These are phyloP conservation scores for Macquaria australasica DNA, from an alignment of 2,113 vertebrate genomes.

Conservation along the genomic window DNA sequence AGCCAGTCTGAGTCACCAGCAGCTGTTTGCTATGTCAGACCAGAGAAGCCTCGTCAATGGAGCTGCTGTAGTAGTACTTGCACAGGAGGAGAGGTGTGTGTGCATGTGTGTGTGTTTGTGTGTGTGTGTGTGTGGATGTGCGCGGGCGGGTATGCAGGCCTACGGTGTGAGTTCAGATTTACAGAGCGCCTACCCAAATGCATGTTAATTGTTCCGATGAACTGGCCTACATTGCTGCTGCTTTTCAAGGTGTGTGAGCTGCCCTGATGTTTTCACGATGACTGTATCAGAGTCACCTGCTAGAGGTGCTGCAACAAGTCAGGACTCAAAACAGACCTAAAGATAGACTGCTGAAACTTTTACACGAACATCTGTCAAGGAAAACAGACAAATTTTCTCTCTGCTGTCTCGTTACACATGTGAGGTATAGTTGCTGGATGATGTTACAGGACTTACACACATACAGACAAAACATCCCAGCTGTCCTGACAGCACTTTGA, in stretches of 20 bases:
- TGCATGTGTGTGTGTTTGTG: constrained; percentile 36
- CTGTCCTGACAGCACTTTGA: not conserved
- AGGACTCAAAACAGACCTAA: not conserved
- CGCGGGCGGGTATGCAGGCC: constrained; percentile 58
- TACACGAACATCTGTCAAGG: not conserved
- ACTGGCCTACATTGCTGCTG: constrained; percentile 43
- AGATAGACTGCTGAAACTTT: not conserved
- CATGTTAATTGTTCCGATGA: constrained; percentile 59
- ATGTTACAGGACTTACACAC: not conserved
- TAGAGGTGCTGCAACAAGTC: constrained; percentile 24
- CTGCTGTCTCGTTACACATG: not conserved
- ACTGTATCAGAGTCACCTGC: constrained; percentile 43
- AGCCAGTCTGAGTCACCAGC: constrained; percentile 78
- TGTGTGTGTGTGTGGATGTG: constrained; percentile 35
- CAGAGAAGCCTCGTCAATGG: constrained; percentile 78
- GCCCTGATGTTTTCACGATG: constrained; percentile 51
- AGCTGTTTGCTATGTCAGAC: constrained; percentile 69
- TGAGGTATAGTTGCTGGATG: not conserved
- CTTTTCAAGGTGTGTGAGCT: constrained; percentile 44
- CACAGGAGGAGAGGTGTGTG: constrained; percentile 62
- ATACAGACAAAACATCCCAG: constrained; percentile 14
- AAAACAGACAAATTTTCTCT: not conserved
- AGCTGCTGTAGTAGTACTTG: constrained; percentile 79
- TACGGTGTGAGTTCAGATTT: constrained; percentile 36
- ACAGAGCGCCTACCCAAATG: constrained; percentile 53